phyloP scores from a whole-genome alignment of 2,888 invertebrate genomes.

The Furcula furcula region DNA sequence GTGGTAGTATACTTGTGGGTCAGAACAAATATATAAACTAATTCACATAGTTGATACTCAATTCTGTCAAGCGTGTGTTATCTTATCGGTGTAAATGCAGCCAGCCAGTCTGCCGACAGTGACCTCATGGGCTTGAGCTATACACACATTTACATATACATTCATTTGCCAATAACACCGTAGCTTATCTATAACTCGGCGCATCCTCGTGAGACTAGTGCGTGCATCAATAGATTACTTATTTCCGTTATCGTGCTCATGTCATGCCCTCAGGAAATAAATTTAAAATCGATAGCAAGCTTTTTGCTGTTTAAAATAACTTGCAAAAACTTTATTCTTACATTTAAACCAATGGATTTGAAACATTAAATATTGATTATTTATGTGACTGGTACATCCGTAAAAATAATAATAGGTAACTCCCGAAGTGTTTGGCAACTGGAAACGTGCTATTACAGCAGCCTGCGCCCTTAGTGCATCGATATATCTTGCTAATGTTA shows the following conservation, averaged over 20 bases:
- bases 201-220: constrained; percentile 19
- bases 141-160: no score
- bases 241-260: constrained; percentile 15
- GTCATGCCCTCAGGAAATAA: neutral
- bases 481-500: no score
- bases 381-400: neutral
- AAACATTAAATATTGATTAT: neutral
- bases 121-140: constrained; percentile 41
- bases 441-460: no score
- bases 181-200: constrained; percentile 42
- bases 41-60: no score
- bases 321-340: neutral
- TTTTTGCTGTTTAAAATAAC: neutral
- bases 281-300: neutral
- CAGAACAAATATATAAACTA: no score
- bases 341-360: neutral
- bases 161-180: constrained; percentile 43
- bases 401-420: no score
- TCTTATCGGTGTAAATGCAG: constrained; percentile 36
- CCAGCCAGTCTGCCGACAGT: constrained; percentile 32
- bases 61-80: constrained; percentile 11
- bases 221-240: constrained; percentile 12
- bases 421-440: no score
- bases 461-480: no score
- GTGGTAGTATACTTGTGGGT: no score